Percentiles rank a stretch among this genome's conserved stretches.
These are phyloP conservation scores for Lobophora halterata DNA, from an alignment of 2,888 invertebrate genomes.

Conservation along the genomic window DNA sequence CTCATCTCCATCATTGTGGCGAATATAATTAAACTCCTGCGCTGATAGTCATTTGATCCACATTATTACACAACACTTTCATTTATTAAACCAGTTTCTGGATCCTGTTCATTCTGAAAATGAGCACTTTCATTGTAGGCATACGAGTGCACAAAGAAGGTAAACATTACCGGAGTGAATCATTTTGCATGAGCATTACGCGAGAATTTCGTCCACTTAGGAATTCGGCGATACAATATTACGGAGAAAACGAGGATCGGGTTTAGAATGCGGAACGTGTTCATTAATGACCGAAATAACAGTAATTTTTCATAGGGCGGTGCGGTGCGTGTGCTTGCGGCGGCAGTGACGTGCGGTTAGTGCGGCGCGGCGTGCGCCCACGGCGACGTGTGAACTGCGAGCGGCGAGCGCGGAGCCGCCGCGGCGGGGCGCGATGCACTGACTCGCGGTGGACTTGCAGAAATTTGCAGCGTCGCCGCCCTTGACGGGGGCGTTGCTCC, in stretches of 20 bases:
- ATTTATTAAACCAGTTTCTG: constrained; percentile 63
- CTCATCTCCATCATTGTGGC: constrained; percentile 69
- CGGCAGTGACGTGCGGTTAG: constrained; percentile 63
- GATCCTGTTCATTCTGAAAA: constrained; percentile 62
- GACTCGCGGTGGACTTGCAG: constrained; percentile 76
- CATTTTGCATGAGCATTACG: constrained; percentile 38
- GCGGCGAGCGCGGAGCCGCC: constrained; percentile 73
- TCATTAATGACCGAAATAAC: constrained; percentile 77
- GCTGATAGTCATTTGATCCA: constrained; percentile 55
- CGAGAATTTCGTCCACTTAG: constrained; percentile 42
- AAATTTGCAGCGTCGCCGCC: constrained; percentile 80
- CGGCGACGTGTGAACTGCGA: constrained; percentile 53
- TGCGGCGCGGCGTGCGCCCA: constrained; percentile 52
- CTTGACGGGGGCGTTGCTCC: constrained; percentile 81
- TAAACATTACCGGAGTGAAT: constrained; percentile 37
- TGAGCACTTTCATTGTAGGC: constrained; percentile 61
- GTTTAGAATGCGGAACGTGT: constrained; percentile 74
- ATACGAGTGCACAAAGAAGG: constrained; percentile 49
- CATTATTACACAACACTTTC: constrained; percentile 70
- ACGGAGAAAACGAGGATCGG: constrained; percentile 52
- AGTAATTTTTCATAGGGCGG: constrained; percentile 75
- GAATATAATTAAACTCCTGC: constrained; percentile 50
- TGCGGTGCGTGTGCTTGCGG: constrained; percentile 59
- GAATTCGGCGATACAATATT: constrained; percentile 44
- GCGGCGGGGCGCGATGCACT: constrained; percentile 80